A percentile compares a stretch with the other conserved stretches of the same genome.
These are phyloP conservation scores for Eulacestoma nigropectus DNA, from an alignment of 2,113 vertebrate species.

Conservation along the genomic window DNA sequence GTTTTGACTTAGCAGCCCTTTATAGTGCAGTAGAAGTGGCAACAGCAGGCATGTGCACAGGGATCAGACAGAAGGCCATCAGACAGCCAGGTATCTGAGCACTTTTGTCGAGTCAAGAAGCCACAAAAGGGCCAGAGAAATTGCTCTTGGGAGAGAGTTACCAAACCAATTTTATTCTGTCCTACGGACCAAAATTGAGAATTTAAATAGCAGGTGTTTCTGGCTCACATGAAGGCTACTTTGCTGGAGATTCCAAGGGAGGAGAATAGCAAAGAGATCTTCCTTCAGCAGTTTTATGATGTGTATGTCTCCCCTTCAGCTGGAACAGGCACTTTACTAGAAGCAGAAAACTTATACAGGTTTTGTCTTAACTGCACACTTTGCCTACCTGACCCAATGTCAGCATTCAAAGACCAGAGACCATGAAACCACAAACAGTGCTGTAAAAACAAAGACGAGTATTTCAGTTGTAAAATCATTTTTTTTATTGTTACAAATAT, in stretches of 20 bases:
- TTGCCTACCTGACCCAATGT: not conserved
- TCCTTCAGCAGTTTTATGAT: not conserved
- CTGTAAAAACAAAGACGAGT: not conserved
- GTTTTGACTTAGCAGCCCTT: not conserved
- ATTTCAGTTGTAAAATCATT: conserved; percentile 84
- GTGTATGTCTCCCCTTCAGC: not conserved
- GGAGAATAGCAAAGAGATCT: not conserved
- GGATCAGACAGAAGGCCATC: not conserved
- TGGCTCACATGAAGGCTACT: not conserved
- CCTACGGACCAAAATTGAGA: not conserved
- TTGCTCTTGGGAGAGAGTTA: not conserved
- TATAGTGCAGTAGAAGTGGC: not conserved
- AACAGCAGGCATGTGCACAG: not conserved
- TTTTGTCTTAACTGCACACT: not conserved
- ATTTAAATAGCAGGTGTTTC: not conserved
- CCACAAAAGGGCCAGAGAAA: not conserved
- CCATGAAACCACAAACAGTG: not conserved
- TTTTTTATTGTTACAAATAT: conserved; percentile 90
- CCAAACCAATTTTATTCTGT: not conserved
- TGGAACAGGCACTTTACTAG: not conserved
- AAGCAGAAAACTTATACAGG: not conserved
- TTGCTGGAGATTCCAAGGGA: not conserved
- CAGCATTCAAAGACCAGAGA: not conserved
- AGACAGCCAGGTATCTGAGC: not conserved
- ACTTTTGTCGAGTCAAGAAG: not conserved